Conservation (phyloP, 1,140 invertebrate species). For the Acromyrmex charruanus region DNA sequence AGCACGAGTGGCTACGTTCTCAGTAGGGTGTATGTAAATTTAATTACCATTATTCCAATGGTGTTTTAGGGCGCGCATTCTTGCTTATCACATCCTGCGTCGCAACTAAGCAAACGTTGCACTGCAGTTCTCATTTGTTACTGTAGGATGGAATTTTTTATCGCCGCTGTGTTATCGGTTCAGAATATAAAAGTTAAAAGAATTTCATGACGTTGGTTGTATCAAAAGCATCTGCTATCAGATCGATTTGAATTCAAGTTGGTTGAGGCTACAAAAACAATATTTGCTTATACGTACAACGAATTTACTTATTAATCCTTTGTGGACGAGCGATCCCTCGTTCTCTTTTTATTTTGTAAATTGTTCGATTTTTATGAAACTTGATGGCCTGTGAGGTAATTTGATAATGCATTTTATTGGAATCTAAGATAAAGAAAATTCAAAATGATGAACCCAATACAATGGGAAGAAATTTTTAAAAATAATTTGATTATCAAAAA, state of each 20-base stretch:
- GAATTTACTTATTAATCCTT: neutral
- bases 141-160: conserved; percentile 42
- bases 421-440: too few species aligned
- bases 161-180: conserved; percentile 18
- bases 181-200: conserved; percentile 4
- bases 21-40: conserved; percentile 49
- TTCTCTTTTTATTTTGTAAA: too few species aligned
- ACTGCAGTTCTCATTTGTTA: conserved; percentile 10
- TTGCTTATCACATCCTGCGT: conserved; percentile 47
- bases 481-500: too few species aligned
- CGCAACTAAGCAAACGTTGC: conserved; percentile 25
- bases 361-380: too few species aligned
- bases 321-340: too few species aligned
- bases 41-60: conserved; percentile 55
- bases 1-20: conserved; percentile 14
- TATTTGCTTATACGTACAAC: neutral
- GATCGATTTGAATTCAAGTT: neutral
- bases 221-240: neutral
- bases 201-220: neutral
- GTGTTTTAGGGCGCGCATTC: conserved; percentile 57
- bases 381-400: too few species aligned
- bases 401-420: too few species aligned
- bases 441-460: too few species aligned
- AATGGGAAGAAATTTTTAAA: too few species aligned
- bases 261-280: conserved; percentile 5